A percentile compares a stretch with the other conserved stretches of the same genome.
Evolutionary conservation across 92 coral and sea anemone species (phyloP).

Genomic region (Epizoanthus stellaris): DNA sequence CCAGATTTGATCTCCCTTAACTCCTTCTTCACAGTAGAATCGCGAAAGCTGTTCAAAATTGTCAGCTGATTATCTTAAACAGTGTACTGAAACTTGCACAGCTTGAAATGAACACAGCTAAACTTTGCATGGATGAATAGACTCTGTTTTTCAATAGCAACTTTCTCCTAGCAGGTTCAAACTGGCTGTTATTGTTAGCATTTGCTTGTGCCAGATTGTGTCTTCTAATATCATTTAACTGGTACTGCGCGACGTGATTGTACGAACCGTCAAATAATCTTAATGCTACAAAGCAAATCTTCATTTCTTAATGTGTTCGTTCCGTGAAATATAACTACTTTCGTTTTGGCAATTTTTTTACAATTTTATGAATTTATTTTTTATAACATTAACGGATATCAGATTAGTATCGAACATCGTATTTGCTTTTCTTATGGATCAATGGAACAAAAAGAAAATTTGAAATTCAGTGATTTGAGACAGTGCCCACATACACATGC

Average conservation of each 20-base stretch:
- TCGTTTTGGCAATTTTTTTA: neutral
- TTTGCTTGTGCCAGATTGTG: slow-evolving; percentile 36
- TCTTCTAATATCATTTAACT: slow-evolving; percentile 17
- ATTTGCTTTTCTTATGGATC: slow-evolving; percentile 29
- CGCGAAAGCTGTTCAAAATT: neutral
- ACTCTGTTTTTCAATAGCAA: neutral
- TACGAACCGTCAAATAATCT: neutral
- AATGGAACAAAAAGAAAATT: neutral
- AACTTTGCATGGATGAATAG: slow-evolving; percentile 18
- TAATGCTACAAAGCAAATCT: slow-evolving; percentile 17
- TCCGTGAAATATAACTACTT: neutral
- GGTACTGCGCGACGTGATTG: slow-evolving; percentile 33
- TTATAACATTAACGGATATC: neutral
- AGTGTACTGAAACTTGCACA: neutral
- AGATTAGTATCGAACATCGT: too few relatives aligned
- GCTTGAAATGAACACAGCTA: neutral
- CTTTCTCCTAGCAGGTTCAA: neutral
- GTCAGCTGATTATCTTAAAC: neutral
- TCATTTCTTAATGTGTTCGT: neutral
- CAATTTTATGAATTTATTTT: neutral
- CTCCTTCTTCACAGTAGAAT: slow-evolving; percentile 4
- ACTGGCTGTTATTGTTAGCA: slow-evolving; percentile 16
- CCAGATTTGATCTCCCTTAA: slow-evolving; percentile 44
- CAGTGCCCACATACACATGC: neutral
- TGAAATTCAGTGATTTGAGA: slow-evolving; percentile 15